Conservation (phyloP, 2,797 vertebrate species). For the Numenius phaeopus region DNA sequence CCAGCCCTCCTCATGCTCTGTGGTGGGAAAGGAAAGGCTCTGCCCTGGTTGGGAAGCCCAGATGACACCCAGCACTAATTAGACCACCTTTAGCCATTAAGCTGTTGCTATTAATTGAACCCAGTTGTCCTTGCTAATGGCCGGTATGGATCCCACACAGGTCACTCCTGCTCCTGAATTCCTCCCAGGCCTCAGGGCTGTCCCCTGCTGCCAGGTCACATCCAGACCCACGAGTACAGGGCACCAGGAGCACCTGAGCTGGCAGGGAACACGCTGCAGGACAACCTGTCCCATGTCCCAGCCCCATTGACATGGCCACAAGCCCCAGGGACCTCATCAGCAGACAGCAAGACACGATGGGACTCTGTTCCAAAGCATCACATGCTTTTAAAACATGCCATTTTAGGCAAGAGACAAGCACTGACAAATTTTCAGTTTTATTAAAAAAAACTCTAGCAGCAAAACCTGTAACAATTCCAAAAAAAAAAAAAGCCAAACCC, state of each 20-base stretch:
- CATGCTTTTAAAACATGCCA: neutral
- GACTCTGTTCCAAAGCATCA: neutral
- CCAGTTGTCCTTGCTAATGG: neutral
- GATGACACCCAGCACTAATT: neutral
- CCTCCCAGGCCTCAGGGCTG: neutral
- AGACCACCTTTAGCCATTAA: neutral
- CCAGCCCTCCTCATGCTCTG: neutral
- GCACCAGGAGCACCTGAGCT: neutral
- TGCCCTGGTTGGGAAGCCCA: neutral
- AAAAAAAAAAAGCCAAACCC: conserved; percentile 45
- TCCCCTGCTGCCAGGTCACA: neutral
- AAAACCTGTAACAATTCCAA: conserved; percentile 81
- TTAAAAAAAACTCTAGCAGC: conserved; percentile 84
- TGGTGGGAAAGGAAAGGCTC: neutral
- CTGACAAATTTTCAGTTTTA: conserved; percentile 78
- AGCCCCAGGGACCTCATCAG: neutral
- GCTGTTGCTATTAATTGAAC: neutral
- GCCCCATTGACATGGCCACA: neutral
- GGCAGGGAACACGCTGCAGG: neutral
- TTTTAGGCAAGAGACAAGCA: neutral
- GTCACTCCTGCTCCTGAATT: neutral
- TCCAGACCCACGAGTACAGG: accelerated
- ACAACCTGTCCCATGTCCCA: neutral
- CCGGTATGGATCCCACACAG: neutral
- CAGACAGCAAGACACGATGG: accelerated